phyloP scores from a whole-genome alignment of 2,113 vertebrate species.

The Anguilla japonica region DNA sequence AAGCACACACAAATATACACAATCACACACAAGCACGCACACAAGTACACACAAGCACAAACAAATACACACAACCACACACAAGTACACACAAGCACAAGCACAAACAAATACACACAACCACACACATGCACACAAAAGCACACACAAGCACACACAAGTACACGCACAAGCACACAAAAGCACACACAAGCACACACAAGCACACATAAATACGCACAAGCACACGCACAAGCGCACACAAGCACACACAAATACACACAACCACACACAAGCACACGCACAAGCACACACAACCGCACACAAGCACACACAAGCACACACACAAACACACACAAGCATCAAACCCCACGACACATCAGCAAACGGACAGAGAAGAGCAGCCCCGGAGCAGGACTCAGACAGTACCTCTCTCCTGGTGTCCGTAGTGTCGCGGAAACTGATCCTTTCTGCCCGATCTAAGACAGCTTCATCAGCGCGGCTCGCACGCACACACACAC shows the following conservation, averaged over 20 bases:
- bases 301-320: constrained; percentile 13
- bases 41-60: neutral
- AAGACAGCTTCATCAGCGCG: neutral
- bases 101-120: neutral
- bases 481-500: neutral
- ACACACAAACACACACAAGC: constrained; percentile 11
- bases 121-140: neutral
- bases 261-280: constrained; percentile 4
- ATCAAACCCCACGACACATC: neutral
- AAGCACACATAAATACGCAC: too few relatives aligned
- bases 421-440: too few relatives aligned
- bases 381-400: neutral
- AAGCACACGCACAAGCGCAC: constrained; percentile 14
- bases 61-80: neutral
- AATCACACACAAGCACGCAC: neutral
- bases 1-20: neutral
- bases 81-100: neutral
- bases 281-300: neutral
- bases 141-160: constrained; percentile 9
- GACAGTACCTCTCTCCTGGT: neutral
- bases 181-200: constrained; percentile 6
- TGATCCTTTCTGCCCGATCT: too few relatives aligned
- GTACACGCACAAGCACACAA: neutral
- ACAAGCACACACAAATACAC: constrained; percentile 3
- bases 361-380: neutral